phyloP scores from a whole-genome alignment of 2,888 invertebrate species.

The Ophion obscuratus region DNA sequence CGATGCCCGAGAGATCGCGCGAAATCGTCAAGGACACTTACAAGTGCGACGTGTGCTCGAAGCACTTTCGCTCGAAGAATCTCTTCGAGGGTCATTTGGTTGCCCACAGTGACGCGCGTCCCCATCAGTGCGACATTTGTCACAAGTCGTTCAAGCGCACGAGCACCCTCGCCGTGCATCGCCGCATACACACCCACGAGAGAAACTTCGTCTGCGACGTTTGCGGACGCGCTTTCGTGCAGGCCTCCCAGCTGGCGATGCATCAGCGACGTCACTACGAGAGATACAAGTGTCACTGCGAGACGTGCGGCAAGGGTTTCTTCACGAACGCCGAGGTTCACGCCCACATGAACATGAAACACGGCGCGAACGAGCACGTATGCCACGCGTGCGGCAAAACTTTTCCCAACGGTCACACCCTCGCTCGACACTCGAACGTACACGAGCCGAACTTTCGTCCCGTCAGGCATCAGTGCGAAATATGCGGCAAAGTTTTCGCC shows the following conservation, averaged over 20 bases:
- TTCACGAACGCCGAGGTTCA: conserved; percentile 80
- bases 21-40: conserved; percentile 55
- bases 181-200: conserved; percentile 78
- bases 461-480: conserved; percentile 80
- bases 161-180: conserved; percentile 78
- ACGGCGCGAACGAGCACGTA: conserved; percentile 80
- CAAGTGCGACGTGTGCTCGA: conserved; percentile 75
- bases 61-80: conserved; percentile 76
- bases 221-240: conserved; percentile 79
- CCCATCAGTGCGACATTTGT: conserved; percentile 78
- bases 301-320: conserved; percentile 79
- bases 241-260: conserved; percentile 78
- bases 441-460: conserved; percentile 81
- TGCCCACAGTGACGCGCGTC: conserved; percentile 78
- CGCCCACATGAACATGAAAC: conserved; percentile 80
- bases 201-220: conserved; percentile 79
- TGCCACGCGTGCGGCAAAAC: conserved; percentile 76
- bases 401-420: conserved; percentile 78
- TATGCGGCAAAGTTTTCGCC: conserved; percentile 82
- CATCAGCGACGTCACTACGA: conserved; percentile 79
- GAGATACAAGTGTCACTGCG: conserved; percentile 75
- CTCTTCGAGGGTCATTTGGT: conserved; percentile 78
- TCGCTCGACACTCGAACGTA: conserved; percentile 74
- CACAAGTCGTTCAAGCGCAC: conserved; percentile 79
- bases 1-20: not conserved